Base-by-base conservation (phyloP, 2,113 vertebrate genomes). In the Phyllopteryx taeniolatus region DNA sequence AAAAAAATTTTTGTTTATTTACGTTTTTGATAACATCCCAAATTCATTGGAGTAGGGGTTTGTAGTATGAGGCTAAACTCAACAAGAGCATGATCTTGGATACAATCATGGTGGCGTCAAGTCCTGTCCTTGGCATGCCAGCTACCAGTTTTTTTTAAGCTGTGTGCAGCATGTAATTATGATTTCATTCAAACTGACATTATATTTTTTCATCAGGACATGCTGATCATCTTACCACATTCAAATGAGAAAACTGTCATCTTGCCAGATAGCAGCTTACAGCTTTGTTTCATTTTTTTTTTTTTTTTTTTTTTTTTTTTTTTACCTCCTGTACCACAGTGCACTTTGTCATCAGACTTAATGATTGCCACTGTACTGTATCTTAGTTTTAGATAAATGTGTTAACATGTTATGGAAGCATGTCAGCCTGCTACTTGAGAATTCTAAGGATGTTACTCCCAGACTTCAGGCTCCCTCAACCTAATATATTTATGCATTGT, bases 271-370 rank as follows among this genome's bases (percentile, higher is more conserved):
- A 49, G 75, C 67, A 86, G 82, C 83, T 87, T 86, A 84, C 80
- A 80, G 82, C 85, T 11, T 57, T 57, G 19, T 22, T n/a, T 12
- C 27, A 27, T 57, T 27, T 3, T 17, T 1, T 17, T 77, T 62
- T 53, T 74, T 92, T 91, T 85, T 88, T 51, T 77, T 75, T 17
- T 1, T 17, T 77, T 62, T 53, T 74, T 92, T 91, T 85, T 88
- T 51, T 77, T 75, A 76, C 75, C 75, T 75, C 74, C 80, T 78
- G 57, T 83, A 83, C 76, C 79, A 82, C 78, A 80, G 67, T 87
- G 73, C 81, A 82, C 78, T 90, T 80, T 84, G 81, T 71, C 80
- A 79, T 85, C 81, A 77, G 68, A 65, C 27, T 77, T 56, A 47
- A 70, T 72, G 67, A 85, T 84, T 81, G 64, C 70, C 75, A 44